Base-by-base conservation (phyloP, 2,797 vertebrate genomes). In the Pyrocephalus nanus region DNA sequence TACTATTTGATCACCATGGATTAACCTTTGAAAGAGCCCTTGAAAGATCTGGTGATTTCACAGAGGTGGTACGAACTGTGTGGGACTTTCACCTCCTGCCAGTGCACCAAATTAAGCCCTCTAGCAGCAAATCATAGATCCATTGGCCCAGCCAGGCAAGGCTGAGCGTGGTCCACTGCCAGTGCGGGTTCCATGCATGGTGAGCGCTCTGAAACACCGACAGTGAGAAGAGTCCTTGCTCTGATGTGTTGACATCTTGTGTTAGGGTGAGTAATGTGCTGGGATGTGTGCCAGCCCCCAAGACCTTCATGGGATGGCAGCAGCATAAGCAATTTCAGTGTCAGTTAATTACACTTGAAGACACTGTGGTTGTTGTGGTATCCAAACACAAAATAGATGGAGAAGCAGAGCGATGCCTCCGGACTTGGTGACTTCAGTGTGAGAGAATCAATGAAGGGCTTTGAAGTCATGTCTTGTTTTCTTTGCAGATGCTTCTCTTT, bases 401-500 rank as follows among this genome's bases (percentile, higher is more conserved):
- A 81, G 66, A 71, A 80, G 65, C 3, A 21, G 73, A 86, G 70
- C 2, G 4, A 26, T 79, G 85, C 47, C 87, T 69, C 42, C 34
- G 90, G 74, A 92, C 57, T 7, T 22, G 42, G 74, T 65, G 57
- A 64, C 74, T 83, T 92, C 21, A 72, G 29, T 26, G 34, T 57
- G 87, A 89, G 74, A 51, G 77, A 92, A 72, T 72, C 89, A 69
- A 0, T 58, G 26, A 76, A 82, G 48, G 80, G 40, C 74, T 51
- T 70, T 45, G 32, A 76, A 69, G 85, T 47, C 36, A 78, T 54
- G 34, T 67, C 81, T 80, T 45, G 6, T 69, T 89, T 86, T 79
- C 75, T 87, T 92, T 96, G 86, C 32, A 93, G 85, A 64, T 95
- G 79, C 77, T 97, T 70, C 90, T 97, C 32, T 96, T 96, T 92